phyloP scores from a whole-genome alignment of 2,113 vertebrate genomes.

The Phalacrocorax carbo region DNA sequence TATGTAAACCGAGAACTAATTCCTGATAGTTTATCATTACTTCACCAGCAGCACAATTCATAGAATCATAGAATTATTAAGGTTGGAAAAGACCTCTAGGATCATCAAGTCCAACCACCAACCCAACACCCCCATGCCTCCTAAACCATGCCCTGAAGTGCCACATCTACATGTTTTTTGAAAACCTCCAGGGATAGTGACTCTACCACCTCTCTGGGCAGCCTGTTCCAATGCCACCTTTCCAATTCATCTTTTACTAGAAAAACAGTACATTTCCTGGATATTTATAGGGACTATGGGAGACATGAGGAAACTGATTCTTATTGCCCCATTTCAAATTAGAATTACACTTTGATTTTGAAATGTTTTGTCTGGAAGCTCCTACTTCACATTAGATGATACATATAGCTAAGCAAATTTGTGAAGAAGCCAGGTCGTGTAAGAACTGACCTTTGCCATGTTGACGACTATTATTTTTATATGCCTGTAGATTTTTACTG shows the following conservation, averaged over 20 bases:
- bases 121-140: too few species aligned
- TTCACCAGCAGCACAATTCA: neutral
- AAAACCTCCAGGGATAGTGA: too few species aligned
- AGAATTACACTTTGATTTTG: neutral
- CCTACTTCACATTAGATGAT: neutral
- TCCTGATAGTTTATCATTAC: neutral
- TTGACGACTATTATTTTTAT: neutral
- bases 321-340: neutral
- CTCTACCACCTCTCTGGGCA: too few species aligned
- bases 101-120: too few species aligned
- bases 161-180: too few species aligned
- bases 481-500: neutral
- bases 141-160: too few species aligned
- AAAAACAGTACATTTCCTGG: neutral
- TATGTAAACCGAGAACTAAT: neutral
- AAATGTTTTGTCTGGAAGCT: neutral
- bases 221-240: too few species aligned
- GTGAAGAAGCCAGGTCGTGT: neutral
- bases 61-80: too few species aligned
- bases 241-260: neutral
- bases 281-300: neutral
- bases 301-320: neutral
- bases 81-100: too few species aligned
- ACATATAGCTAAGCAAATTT: neutral
- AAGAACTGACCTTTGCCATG: neutral